A percentile compares a stretch with the other conserved stretches of the same genome.
These are phyloP conservation scores for Pseudorectes ferrugineus DNA, from an alignment of 2,113 vertebrate species.

Conservation along the genomic window DNA sequence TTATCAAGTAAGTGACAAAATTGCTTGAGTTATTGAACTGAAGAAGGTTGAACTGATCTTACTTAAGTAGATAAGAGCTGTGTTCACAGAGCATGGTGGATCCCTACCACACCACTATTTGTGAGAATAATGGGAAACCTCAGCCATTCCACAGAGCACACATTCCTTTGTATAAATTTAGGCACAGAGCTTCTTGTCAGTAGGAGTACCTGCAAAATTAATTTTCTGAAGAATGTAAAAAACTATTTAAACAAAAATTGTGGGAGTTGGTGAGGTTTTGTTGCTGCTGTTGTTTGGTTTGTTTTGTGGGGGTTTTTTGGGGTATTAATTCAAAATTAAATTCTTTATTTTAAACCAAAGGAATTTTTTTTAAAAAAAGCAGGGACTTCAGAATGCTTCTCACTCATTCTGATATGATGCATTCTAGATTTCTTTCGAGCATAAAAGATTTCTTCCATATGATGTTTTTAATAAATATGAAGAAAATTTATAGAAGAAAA, in stretches of 20 bases:
- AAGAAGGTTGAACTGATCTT: neutral
- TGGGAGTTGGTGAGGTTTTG: rapidly evolving
- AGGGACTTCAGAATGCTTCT: neutral
- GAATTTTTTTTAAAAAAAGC: neutral
- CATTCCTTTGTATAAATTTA: neutral
- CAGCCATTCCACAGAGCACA: neutral
- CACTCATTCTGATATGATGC: neutral
- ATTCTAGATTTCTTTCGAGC: neutral
- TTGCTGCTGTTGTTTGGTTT: neutral
- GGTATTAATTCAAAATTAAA: neutral
- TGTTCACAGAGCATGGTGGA: neutral
- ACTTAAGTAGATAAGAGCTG: neutral
- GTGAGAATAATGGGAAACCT: neutral
- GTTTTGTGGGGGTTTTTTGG: neutral
- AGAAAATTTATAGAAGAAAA: neutral
- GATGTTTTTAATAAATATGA: neutral
- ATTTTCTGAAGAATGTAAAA: neutral
- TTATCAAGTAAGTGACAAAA: neutral
- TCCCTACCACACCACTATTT: neutral
- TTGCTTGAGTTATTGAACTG: neutral
- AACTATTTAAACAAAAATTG: neutral
- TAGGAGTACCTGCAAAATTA: neutral
- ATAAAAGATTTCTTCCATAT: neutral
- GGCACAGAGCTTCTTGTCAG: neutral
- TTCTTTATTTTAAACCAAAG: neutral